Conservation (phyloP, 2,888 invertebrate species). For the Thereva nobilitata region DNA sequence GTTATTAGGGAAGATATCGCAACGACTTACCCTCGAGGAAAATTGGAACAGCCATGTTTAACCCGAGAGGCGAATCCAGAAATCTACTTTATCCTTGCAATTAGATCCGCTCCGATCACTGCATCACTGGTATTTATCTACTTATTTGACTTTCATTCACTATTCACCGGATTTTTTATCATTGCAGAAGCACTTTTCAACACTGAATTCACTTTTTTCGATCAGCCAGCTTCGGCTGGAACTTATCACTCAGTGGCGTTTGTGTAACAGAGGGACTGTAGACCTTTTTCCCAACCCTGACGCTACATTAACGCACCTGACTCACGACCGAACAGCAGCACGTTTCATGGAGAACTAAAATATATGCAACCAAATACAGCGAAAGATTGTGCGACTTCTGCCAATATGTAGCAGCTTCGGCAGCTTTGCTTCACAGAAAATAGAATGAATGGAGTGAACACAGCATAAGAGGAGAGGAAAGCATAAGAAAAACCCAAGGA, state of each 20-base stretch:
- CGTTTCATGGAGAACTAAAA: slow-evolving; percentile 8
- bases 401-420: no score
- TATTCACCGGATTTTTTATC: slow-evolving; percentile 32
- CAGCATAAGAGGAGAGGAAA: no score
- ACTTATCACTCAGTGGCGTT: not conserved
- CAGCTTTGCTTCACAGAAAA: no score
- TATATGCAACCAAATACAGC: not conserved
- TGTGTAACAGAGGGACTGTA: slow-evolving; percentile 7
- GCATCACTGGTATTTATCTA: slow-evolving; percentile 35
- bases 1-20: not conserved
- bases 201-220: slow-evolving; percentile 15
- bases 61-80: slow-evolving; percentile 8
- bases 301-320: not conserved
- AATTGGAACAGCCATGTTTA: slow-evolving; percentile 43
- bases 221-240: not conserved
- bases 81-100: slow-evolving; percentile 14
- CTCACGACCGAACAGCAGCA: slow-evolving; percentile 16
- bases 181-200: slow-evolving; percentile 31
- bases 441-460: no score
- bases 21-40: slow-evolving; percentile 40
- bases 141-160: slow-evolving; percentile 32
- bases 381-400: no score
- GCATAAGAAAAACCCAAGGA: no score
- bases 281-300: not conserved
- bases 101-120: slow-evolving; percentile 26